Base-by-base conservation (phyloP, 1,140 invertebrate species). In the Ceratosolen solmsi region DNA sequence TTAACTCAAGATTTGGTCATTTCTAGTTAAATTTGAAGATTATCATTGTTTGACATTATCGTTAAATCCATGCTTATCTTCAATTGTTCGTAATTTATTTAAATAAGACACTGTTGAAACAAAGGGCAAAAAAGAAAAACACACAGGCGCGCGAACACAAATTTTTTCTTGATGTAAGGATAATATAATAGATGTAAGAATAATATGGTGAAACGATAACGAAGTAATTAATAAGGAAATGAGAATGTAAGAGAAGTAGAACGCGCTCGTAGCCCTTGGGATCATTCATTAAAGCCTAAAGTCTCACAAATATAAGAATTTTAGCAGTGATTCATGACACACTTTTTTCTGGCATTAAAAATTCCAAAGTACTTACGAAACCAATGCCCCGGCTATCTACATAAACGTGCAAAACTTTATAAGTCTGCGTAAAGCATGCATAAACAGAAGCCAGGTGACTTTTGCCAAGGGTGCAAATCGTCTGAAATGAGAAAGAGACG, bases 211-310 rank as follows among this genome's bases (percentile, higher is more conserved):
- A 54, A 54, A 54, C 17, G 9, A 54, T 9, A 20, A 20, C 7
- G 9, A 30, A 60, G 11, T 60, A 60, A 33, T 63, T 63, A 63
- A 27, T 2, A 1, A 4, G 4, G 13, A 63, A 63, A 33, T 17
- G 4, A n/a, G n/a, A 5, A 33, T 63, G 1, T 0, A 25, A 33
- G 60, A 2, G 30, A 63, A 63, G 15, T 63, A 33, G 27, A 63
- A 63, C 27, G 7, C 11, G 30, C 7, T 3, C 33, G 1, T 17
- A 17, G 60, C 30, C 30, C 60, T 63, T 33, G 60, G 30, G 33
- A 33, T n/a, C n/a, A n/a, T 63, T 63, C 60, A 63, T 63, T 63
- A 63, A n/a, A n/a, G n/a, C n/a, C n/a, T n/a, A n/a, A 63, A 63
- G 13, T 7, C 30, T 17, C 2, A 36, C 11, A 36, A 63, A 63